A percentile compares a stretch with the other conserved stretches of the same genome.
phyloP scores from a whole-genome alignment of 2,113 vertebrate species.

The Elgaria multicarinata region DNA sequence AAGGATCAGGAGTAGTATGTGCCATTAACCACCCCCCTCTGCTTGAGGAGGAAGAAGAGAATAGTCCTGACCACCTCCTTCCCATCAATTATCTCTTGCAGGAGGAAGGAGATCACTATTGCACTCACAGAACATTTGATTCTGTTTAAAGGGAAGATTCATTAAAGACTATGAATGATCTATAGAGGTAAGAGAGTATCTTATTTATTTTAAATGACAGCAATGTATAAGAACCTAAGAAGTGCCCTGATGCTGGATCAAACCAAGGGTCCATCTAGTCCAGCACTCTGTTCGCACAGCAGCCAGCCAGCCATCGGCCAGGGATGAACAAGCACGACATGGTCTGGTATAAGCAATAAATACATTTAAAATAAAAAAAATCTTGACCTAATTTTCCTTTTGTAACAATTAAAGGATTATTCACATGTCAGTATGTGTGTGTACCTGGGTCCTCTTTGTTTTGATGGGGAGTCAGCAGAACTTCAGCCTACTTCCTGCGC shows the following conservation, averaged over 20 bases:
- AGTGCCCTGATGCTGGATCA: too few species aligned
- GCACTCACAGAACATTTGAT: not conserved
- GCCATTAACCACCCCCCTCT: not conserved
- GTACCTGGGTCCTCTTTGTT: not conserved
- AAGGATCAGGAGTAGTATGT: too few species aligned
- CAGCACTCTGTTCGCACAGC: too few species aligned
- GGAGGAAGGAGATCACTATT: not conserved
- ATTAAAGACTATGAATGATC: not conserved
- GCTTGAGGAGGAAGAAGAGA: too few species aligned
- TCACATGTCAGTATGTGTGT: not conserved
- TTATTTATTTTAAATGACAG: not conserved
- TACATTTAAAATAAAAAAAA: not conserved
- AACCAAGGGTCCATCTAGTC: too few species aligned
- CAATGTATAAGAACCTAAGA: too few species aligned
- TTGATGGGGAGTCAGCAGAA: not conserved
- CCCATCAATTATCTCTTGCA: not conserved
- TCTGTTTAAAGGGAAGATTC: not conserved
- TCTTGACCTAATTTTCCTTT: not conserved
- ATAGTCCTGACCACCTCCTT: not conserved
- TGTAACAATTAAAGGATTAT: not conserved
- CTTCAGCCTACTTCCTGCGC: not conserved
- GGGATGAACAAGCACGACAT: too few species aligned
- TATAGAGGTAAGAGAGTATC: not conserved
- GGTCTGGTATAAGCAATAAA: not conserved
- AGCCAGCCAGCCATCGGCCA: too few species aligned